phyloP scores from a whole-genome alignment of 2,113 vertebrate genomes.

The Lophochroa leadbeateri region DNA sequence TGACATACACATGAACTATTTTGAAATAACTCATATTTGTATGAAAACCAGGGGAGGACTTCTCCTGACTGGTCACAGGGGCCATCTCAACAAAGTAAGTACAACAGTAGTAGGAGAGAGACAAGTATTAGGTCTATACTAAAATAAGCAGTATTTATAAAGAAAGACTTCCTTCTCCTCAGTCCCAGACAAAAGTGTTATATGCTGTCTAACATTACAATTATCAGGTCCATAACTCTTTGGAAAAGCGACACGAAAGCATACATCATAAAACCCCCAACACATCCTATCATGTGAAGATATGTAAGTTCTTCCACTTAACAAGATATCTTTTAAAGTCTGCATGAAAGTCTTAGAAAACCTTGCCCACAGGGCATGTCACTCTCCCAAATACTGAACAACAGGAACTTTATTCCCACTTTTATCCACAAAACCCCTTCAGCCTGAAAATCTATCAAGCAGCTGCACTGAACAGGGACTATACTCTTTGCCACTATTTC shows the following conservation, averaged over 20 bases:
- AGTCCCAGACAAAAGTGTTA: background rate
- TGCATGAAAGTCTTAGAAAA: background rate
- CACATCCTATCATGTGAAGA: background rate
- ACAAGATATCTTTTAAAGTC: background rate
- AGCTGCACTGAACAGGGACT: conserved; percentile 17
- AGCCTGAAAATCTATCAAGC: conserved; percentile 37
- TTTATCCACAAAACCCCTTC: background rate
- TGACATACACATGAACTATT: background rate
- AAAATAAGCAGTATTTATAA: background rate
- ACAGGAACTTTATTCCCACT: background rate
- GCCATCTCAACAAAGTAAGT: background rate
- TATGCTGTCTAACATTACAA: background rate
- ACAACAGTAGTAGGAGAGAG: background rate
- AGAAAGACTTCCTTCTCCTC: background rate
- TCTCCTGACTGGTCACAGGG: background rate
- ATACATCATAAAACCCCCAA: background rate
- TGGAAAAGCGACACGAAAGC: background rate
- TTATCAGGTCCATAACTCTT: background rate
- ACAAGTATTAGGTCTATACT: background rate
- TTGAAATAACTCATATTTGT: background rate
- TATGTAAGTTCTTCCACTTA: background rate
- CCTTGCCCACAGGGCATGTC: background rate
- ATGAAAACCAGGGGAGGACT: background rate
- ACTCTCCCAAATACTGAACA: background rate
- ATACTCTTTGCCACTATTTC: background rate